These are phyloP conservation scores for Oscheius sp. DNA, from an alignment of 1,140 invertebrate species.

Conservation along the genomic window DNA sequence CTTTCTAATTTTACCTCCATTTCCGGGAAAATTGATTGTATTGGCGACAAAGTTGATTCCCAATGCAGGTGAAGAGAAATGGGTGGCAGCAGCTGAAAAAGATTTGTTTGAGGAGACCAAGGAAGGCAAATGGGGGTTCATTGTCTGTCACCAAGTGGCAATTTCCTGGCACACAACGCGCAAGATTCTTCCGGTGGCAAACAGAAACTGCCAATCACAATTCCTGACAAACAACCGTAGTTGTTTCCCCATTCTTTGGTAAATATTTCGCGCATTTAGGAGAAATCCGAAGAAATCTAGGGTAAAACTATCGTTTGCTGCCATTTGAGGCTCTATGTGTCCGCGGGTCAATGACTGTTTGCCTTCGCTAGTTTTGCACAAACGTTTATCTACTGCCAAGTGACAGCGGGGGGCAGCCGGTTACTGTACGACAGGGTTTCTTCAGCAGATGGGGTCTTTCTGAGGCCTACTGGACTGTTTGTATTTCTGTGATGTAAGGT, in stretches of 20 bases:
- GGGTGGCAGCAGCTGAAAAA: constrained; percentile 1
- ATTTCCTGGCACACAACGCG: constrained; percentile 9
- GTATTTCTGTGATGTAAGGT: constrained; percentile 3
- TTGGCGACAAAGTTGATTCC: neutral
- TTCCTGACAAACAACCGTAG: neutral
- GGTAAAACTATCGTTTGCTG: too few relatives aligned
- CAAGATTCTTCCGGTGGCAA: constrained; percentile 11
- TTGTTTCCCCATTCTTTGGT: neutral
- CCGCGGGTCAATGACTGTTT: neutral
- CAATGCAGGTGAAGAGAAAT: neutral
- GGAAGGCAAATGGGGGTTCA: neutral
- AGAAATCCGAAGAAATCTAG: neutral
- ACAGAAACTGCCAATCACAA: neutral
- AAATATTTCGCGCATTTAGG: too few relatives aligned
- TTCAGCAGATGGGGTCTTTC: neutral
- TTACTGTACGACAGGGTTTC: neutral
- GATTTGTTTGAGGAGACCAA: neutral
- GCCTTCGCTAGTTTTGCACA: neutral
- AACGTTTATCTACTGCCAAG: neutral
- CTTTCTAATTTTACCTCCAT: constrained; percentile 4
- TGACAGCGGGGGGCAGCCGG: neutral
- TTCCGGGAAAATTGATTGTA: neutral
- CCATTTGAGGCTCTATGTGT: too few relatives aligned
- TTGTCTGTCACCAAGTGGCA: constrained; percentile 4
- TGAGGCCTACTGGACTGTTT: neutral